Base-by-base conservation (phyloP, 2,797 vertebrate species). In the Syndactyla subalaris region DNA sequence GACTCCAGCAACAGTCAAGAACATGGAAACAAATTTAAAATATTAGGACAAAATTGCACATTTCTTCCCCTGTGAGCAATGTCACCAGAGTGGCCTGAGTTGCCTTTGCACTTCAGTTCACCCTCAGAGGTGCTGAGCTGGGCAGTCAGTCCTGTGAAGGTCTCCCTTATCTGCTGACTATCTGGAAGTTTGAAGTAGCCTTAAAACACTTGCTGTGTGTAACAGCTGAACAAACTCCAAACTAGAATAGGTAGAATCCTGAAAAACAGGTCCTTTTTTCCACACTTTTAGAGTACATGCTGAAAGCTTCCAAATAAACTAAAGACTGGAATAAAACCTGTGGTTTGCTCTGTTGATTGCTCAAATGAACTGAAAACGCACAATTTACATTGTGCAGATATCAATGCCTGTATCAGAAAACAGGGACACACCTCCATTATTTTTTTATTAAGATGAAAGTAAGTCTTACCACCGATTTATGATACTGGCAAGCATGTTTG, bases 401-500 rank as follows among this genome's bases (percentile, higher is more conserved):
- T 10, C 24, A 46, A 34, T 54, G 32, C 41, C 45, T 38, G 46
- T 76, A 52, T 36, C 78, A 72, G 67, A 51, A 61, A 85, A 66
- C 8, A 63, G 22, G 10, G 9, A 75, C 27, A 48, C 11, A 55
- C 1, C 1, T 65, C 27, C 13, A 32, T 6, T 61, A 22, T 5
- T 72, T 85, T 85, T 81, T 76, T 55, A 14, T 66, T 80, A 76
- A 83, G 63, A 83, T 81, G 15, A 78, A 81, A 39, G 8, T 63
- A 89, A 66, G 38, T 49, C 59, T 95, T 36, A 65, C 34, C 26
- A 26, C 8, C 68, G 70, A n/a, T 92, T 95, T 94, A 70, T 66
- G 63, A 82, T 61, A 55, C 2, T 3, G 5, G 19, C 2, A n/a
- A 92, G 21, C 14, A 22, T 29, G 32, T 66, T 83, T 89, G 15